These are phyloP conservation scores for Liodrosophila aerea DNA, from an alignment of 2,888 invertebrate species.

Conservation along the genomic window DNA sequence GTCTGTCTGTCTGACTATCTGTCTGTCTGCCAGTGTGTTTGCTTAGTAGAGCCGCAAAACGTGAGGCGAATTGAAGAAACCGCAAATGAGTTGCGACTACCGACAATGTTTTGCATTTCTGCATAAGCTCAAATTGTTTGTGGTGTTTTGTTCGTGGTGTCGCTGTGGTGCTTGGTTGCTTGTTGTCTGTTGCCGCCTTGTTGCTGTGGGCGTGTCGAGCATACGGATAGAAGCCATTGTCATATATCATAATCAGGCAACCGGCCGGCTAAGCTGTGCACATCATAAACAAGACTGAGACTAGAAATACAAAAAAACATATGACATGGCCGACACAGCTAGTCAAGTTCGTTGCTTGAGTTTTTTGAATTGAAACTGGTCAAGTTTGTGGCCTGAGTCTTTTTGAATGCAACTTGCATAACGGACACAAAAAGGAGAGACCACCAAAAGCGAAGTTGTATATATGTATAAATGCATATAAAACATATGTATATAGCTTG, in stretches of 20 bases:
- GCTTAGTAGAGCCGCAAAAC: constrained; percentile 67
- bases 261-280: constrained; percentile 45
- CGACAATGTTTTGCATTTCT: constrained; percentile 61
- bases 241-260: constrained; percentile 69
- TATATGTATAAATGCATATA: constrained; percentile 15
- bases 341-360: constrained; percentile 66
- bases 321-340: constrained; percentile 49
- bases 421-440: constrained; percentile 41
- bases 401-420: constrained; percentile 59
- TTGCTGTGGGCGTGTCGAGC: constrained; percentile 43
- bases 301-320: background rate
- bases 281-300: constrained; percentile 52
- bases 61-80: constrained; percentile 68
- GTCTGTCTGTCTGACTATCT: background rate
- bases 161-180: constrained; percentile 6
- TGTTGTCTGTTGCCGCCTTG: constrained; percentile 1
- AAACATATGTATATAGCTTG: constrained; percentile 6
- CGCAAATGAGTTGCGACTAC: constrained; percentile 67
- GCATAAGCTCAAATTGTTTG: constrained; percentile 55
- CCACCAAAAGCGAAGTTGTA: constrained; percentile 52
- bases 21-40: constrained; percentile 32
- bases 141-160: constrained; percentile 4
- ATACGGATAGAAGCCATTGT: constrained; percentile 43
- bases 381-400: constrained; percentile 44
- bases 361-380: constrained; percentile 52